phyloP scores from a whole-genome alignment of 2,113 vertebrate genomes.

The Coreoperca whiteheadi region DNA sequence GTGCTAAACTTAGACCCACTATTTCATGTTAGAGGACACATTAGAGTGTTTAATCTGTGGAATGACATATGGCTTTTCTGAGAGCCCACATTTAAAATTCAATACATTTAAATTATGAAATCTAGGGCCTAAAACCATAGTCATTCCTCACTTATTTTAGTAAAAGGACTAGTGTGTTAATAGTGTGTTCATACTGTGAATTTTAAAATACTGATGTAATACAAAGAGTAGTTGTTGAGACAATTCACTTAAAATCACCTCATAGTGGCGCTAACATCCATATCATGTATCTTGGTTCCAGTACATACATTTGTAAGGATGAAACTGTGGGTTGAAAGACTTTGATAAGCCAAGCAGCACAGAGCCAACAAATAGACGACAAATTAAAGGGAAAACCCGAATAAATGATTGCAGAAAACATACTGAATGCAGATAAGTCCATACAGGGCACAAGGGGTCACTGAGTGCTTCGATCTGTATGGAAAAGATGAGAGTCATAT shows the following conservation, averaged over 20 bases:
- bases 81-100: conserved; percentile 39
- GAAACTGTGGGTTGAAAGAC: neutral
- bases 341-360: neutral
- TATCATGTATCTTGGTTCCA: neutral
- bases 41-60: conserved; percentile 26
- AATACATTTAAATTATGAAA: conserved; percentile 18
- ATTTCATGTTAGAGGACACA: conserved; percentile 25
- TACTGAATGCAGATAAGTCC: neutral
- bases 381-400: neutral
- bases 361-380: neutral
- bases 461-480: no score
- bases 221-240: neutral
- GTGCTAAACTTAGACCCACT: conserved; percentile 38
- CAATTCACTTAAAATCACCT: neutral
- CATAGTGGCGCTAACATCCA: neutral
- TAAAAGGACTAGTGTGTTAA: neutral
- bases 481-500: no score
- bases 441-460: no score
- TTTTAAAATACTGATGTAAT: neutral
- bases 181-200: neutral
- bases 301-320: neutral
- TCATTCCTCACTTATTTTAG: conserved; percentile 31
- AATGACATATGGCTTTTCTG: conserved; percentile 29
- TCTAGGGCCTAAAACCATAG: neutral
- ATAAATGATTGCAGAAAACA: neutral